These are phyloP conservation scores for Oncorhynchus keta DNA, from an alignment of 2,113 vertebrate genomes.

Conservation along the genomic window DNA sequence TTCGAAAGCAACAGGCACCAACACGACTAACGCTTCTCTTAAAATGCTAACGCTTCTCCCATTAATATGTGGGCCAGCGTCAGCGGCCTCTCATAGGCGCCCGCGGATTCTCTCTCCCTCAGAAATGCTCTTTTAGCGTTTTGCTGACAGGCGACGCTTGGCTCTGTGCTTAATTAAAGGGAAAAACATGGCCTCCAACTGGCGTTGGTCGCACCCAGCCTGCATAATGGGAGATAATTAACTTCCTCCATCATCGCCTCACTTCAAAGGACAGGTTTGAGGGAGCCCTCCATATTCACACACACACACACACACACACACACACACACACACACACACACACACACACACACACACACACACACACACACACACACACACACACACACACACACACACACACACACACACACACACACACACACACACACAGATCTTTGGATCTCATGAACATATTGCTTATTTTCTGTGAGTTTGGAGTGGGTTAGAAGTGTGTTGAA, in stretches of 20 bases:
- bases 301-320: not conserved
- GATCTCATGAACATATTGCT: not conserved
- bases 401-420: not conserved
- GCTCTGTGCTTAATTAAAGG: slow-evolving; percentile 96
- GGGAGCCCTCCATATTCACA: slow-evolving; percentile 64
- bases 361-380: not conserved
- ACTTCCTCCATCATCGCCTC: slow-evolving; percentile 95
- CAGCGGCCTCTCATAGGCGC: slow-evolving; percentile 68
- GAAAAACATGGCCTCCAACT: slow-evolving; percentile 85
- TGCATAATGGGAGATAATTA: slow-evolving; percentile 92
- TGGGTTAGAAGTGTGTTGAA: no score
- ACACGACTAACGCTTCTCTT: slow-evolving; percentile 46
- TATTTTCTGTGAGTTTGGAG: not conserved
- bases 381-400: slow-evolving; percentile 8
- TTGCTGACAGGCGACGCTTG: slow-evolving; percentile 82
- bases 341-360: no score
- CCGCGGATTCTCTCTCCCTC: slow-evolving; percentile 69
- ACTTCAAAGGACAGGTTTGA: slow-evolving; percentile 82
- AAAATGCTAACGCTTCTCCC: slow-evolving; percentile 68
- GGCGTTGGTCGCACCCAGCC: slow-evolving; percentile 85
- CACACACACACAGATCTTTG: not conserved
- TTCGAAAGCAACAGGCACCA: slow-evolving; percentile 58
- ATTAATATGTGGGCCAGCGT: slow-evolving; percentile 73
- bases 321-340: not conserved
- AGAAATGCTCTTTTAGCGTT: slow-evolving; percentile 78